phyloP scores from a whole-genome alignment of 2,113 vertebrate species.

The Elachura formosa region DNA sequence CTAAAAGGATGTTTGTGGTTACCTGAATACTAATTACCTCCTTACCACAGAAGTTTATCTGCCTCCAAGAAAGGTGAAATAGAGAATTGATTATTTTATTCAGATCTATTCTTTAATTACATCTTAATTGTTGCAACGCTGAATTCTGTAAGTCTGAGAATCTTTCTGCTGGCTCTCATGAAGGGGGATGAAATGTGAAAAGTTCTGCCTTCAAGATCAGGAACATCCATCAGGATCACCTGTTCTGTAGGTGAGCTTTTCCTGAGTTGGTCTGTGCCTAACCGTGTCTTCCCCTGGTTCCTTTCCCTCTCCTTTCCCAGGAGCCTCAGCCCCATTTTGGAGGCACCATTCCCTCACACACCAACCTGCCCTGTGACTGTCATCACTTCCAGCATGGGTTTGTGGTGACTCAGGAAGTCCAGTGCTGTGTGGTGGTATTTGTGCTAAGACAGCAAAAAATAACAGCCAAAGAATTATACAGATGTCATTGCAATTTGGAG shows the following conservation, averaged over 20 bases:
- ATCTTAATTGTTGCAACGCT: background rate
- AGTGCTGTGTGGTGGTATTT: background rate
- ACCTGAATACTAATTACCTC: background rate
- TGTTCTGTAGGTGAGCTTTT: background rate
- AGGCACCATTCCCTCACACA: background rate
- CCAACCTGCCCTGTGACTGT: background rate
- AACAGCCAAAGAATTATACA: background rate
- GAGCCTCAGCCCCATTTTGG: background rate
- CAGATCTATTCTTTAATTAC: background rate
- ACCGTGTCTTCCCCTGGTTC: rapidly evolving
- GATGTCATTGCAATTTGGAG: background rate
- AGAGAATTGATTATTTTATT: background rate
- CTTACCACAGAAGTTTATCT: background rate
- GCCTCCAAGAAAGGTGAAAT: background rate
- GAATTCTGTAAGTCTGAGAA: background rate
- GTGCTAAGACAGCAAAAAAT: background rate
- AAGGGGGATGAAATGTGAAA: background rate
- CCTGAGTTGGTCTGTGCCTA: background rate
- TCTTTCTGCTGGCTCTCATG: rapidly evolving
- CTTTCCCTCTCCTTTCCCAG: background rate
- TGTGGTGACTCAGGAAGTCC: background rate
- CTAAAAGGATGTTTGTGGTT: background rate
- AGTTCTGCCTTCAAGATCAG: background rate
- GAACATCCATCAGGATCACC: background rate
- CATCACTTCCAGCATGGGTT: rapidly evolving